phyloP scores from a whole-genome alignment of 2,888 invertebrate species.

The Troides oblongomaculatus region DNA sequence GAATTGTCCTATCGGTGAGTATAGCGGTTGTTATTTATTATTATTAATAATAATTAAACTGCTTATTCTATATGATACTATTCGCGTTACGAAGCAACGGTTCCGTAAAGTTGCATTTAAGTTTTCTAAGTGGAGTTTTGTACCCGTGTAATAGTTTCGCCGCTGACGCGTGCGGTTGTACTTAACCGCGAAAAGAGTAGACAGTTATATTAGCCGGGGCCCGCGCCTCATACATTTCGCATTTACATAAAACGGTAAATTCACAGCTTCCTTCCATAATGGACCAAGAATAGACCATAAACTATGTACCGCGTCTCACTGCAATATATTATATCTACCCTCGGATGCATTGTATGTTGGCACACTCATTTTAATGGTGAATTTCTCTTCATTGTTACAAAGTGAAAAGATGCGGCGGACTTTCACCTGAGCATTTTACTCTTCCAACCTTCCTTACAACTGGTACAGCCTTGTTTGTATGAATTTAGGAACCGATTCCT shows the following conservation, averaged over 20 bases:
- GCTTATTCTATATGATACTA: background rate
- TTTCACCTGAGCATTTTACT: conserved; percentile 17
- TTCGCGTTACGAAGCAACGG: background rate
- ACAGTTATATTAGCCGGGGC: conserved; percentile 18
- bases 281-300: conserved; percentile 30
- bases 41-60: background rate
- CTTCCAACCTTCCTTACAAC: background rate
- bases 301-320: conserved; percentile 26
- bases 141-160: conserved; percentile 7
- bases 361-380: conserved; percentile 25
- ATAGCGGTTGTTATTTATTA: no score
- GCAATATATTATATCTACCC: conserved; percentile 24
- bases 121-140: background rate
- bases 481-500: background rate
- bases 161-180: conserved; percentile 9
- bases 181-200: conserved; percentile 18
- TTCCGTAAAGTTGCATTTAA: conserved; percentile 6
- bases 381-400: conserved; percentile 28
- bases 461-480: background rate
- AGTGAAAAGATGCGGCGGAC: conserved; percentile 29
- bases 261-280: conserved; percentile 29
- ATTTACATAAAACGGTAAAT: conserved; percentile 30
- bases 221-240: conserved; percentile 26
- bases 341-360: conserved; percentile 24
- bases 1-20: no score